phyloP scores from a whole-genome alignment of 2,888 invertebrate genomes.

The Zhuqinia jingwanae region DNA sequence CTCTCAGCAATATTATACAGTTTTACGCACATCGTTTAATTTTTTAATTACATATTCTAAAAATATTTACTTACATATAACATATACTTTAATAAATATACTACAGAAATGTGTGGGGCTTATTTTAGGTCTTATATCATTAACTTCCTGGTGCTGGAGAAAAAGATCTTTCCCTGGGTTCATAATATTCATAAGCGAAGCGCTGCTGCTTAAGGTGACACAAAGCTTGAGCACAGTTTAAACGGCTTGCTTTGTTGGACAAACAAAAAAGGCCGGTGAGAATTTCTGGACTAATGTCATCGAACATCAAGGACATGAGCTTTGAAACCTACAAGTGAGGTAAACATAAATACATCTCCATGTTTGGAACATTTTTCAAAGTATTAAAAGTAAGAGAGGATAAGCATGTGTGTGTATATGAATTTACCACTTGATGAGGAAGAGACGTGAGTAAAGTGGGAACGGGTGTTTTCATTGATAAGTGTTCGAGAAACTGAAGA shows the following conservation, averaged over 20 bases:
- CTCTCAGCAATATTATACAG: no score
- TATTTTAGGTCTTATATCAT: no score
- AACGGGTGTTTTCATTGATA: conserved; percentile 73
- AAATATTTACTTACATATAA: no score
- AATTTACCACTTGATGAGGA: conserved; percentile 68
- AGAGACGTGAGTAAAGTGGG: conserved; percentile 67
- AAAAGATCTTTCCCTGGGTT: conserved; percentile 52
- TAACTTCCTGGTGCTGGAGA: conserved; percentile 62
- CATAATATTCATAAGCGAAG: conserved; percentile 57
- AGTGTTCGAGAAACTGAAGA: conserved; percentile 75
- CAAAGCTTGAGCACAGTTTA: conserved; percentile 74
- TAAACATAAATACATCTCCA: no score
- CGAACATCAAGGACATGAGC: conserved; percentile 74
- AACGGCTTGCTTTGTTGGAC: conserved; percentile 68
- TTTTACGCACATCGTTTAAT: no score
- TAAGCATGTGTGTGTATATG: no score
- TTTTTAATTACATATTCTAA: no score
- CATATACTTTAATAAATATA: no score
- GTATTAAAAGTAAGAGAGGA: no score
- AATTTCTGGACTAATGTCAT: conserved; percentile 72
- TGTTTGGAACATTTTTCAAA: no score
- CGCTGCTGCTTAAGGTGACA: conserved; percentile 73
- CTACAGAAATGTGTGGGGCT: no score
- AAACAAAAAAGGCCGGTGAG: conserved; percentile 71
- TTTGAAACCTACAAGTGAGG: conserved; percentile 14